These are phyloP conservation scores for Lithophane socia DNA, from an alignment of 2,888 invertebrate species.

Conservation along the genomic window DNA sequence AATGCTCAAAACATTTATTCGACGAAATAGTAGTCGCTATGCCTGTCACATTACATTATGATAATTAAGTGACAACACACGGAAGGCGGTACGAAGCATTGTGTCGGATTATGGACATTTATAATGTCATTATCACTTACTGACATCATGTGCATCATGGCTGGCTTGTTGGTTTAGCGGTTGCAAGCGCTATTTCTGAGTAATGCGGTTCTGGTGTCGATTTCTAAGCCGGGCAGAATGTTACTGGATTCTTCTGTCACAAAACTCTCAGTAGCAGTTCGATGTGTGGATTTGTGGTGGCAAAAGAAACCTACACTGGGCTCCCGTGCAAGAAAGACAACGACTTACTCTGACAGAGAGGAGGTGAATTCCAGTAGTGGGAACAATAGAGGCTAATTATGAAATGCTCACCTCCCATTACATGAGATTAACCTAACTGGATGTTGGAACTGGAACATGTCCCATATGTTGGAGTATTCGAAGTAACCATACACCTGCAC, in stretches of 20 bases:
- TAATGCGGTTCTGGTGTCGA: background rate
- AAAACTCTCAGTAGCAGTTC: background rate
- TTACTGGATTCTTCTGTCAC: background rate
- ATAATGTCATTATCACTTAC: constrained; percentile 59
- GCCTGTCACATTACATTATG: constrained; percentile 61
- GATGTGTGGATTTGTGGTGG: background rate
- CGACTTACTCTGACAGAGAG: too few species aligned
- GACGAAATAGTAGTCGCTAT: constrained; percentile 40
- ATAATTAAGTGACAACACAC: constrained; percentile 53
- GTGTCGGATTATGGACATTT: constrained; percentile 51
- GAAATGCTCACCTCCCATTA: too few species aligned
- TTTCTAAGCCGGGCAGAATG: accelerated
- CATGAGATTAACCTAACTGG: background rate
- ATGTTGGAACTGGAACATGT: background rate
- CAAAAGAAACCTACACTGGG: too few species aligned
- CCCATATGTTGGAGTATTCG: too few species aligned
- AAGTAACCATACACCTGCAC: too few species aligned
- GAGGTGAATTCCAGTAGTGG: too few species aligned
- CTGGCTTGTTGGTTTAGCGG: background rate
- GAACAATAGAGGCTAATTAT: background rate
- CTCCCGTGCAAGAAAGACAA: too few species aligned
- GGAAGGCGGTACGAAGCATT: constrained; percentile 29
- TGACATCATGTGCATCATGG: constrained; percentile 2
- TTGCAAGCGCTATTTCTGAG: background rate
- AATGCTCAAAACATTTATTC: constrained; percentile 24